Evolutionary conservation across 2,888 invertebrate genomes (phyloP).

Genomic region (Leptinotarsa juncta): DNA sequence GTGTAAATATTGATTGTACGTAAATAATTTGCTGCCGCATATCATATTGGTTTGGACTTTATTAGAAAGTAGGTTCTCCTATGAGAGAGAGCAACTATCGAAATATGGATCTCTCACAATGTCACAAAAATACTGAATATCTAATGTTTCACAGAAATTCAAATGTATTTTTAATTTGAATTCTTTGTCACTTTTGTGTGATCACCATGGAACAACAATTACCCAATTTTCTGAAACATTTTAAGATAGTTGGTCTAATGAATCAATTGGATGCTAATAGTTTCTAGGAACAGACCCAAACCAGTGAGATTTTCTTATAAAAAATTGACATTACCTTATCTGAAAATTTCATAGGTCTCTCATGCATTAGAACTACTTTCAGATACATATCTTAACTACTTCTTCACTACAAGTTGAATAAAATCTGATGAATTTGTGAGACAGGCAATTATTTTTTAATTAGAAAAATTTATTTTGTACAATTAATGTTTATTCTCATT

Average conservation of each 20-base stretch:
- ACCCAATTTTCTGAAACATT: neutral
- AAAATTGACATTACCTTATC: conserved; percentile 11
- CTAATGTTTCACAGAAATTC: neutral
- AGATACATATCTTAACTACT: neutral
- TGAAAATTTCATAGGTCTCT: conserved; percentile 10
- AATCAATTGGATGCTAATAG: conserved; percentile 6
- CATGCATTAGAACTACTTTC: neutral
- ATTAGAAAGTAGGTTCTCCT: neutral
- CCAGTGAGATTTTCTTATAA: conserved; percentile 11
- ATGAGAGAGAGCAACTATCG: neutral
- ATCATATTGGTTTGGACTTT: conserved; percentile 17
- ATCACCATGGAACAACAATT: neutral
- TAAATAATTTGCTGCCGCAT: conserved; percentile 16
- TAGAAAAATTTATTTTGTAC: too few relatives aligned
- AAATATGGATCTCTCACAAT: neutral
- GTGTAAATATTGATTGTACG: conserved; percentile 10
- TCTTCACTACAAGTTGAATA: neutral
- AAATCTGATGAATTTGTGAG: neutral
- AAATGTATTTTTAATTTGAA: too few relatives aligned
- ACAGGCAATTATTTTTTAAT: neutral
- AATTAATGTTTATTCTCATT: neutral
- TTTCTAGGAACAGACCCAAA: neutral
- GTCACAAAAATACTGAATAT: conserved; percentile 8
- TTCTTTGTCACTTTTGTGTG: neutral
- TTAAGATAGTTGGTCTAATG: neutral